Conservation (phyloP, 2,888 invertebrate species). For the Cactoblastis cactorum region DNA sequence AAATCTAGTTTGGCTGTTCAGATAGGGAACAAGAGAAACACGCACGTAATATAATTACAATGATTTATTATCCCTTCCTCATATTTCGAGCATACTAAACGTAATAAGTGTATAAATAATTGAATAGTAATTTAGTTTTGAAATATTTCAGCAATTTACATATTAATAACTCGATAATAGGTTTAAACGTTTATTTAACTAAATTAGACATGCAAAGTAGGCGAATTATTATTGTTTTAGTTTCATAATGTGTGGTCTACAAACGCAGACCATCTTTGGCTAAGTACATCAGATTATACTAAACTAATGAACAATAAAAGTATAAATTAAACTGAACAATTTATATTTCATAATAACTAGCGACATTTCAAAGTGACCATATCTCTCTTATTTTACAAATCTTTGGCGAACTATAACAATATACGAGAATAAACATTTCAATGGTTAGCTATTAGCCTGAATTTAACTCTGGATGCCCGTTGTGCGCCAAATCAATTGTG, state of each 20-base stretch:
- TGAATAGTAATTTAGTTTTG: conserved; percentile 78
- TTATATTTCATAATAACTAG: no score
- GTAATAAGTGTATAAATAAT: conserved; percentile 81
- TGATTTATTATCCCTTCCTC: conserved; percentile 81
- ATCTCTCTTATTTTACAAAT: conserved; percentile 64
- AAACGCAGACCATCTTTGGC: conserved; percentile 47
- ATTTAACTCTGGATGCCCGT: conserved; percentile 23
- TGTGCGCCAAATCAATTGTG: conserved; percentile 18
- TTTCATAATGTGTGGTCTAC: conserved; percentile 55
- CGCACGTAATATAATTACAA: conserved; percentile 78
- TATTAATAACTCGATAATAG: conserved; percentile 70
- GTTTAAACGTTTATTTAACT: conserved; percentile 56
- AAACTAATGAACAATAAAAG: conserved; percentile 27
- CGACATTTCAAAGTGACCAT: conserved; percentile 58
- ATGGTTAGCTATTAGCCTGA: conserved; percentile 52
- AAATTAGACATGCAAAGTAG: conserved; percentile 73
- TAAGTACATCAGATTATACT: conserved; percentile 35
- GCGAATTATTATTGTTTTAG: conserved; percentile 72
- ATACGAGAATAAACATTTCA: conserved; percentile 57
- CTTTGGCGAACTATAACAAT: conserved; percentile 76
- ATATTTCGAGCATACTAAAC: conserved; percentile 81
- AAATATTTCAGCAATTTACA: conserved; percentile 76
- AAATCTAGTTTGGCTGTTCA: no score
- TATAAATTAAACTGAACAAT: conserved; percentile 46
- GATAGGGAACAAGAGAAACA: conserved; percentile 51